Percentiles rank a stretch among this genome's conserved stretches.
Evolutionary conservation across 2,888 invertebrate species (phyloP).

Genomic region (Endotricha flammealis): DNA sequence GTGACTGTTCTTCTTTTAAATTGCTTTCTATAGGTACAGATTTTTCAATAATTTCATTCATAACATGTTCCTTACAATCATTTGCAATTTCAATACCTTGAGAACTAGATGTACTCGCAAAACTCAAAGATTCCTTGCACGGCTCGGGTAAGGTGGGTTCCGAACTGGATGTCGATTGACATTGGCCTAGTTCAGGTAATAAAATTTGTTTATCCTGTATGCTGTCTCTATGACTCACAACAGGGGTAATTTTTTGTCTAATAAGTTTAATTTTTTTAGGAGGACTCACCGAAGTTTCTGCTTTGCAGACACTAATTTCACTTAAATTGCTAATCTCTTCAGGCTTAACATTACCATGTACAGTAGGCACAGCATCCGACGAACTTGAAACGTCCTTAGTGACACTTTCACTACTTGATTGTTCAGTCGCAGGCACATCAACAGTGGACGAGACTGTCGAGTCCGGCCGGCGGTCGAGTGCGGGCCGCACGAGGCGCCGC

Average conservation of each 20-base stretch:
- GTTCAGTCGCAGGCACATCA: slow-evolving; percentile 41
- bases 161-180: slow-evolving; percentile 57
- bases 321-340: slow-evolving; percentile 68
- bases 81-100: slow-evolving; percentile 14
- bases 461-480: slow-evolving; percentile 59
- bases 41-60: slow-evolving; percentile 17
- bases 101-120: slow-evolving; percentile 29
- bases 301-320: slow-evolving; percentile 72
- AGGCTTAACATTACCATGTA: slow-evolving; percentile 58
- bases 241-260: slow-evolving; percentile 56
- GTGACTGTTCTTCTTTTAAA: slow-evolving; percentile 7
- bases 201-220: slow-evolving; percentile 27
- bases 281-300: slow-evolving; percentile 66
- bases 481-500: slow-evolving; percentile 60
- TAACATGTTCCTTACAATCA: slow-evolving; percentile 15
- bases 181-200: slow-evolving; percentile 39
- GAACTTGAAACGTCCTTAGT: slow-evolving; percentile 72
- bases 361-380: slow-evolving; percentile 58
- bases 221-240: slow-evolving; percentile 36
- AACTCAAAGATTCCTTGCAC: slow-evolving; percentile 27
- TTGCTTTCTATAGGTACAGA: slow-evolving; percentile 3
- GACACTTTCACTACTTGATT: slow-evolving; percentile 44
- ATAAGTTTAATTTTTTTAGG: slow-evolving; percentile 69
- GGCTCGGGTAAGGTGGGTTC: slow-evolving; percentile 25
- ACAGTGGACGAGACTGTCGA: slow-evolving; percentile 70